Evolutionary conservation across 1,140 invertebrate genomes (phyloP).

Genomic region (Pinna nobilis): DNA sequence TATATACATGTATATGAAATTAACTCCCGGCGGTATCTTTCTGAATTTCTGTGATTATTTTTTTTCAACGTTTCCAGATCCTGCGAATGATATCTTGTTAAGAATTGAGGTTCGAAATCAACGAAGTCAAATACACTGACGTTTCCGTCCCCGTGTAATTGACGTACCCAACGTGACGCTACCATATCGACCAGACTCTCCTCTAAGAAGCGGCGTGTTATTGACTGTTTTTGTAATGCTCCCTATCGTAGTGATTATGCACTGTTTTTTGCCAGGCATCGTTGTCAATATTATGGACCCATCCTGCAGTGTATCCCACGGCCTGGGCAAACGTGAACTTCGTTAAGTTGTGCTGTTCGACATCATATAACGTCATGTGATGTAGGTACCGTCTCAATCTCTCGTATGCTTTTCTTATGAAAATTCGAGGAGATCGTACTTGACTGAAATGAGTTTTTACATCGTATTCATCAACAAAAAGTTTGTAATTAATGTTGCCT

Average conservation of each 20-base stretch:
- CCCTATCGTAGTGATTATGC: conserved; percentile 31
- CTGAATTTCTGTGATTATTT: too few species aligned
- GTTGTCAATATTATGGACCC: conserved; percentile 43
- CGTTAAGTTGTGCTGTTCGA: conserved; percentile 25
- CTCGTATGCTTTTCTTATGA: conserved; percentile 29
- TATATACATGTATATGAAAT: too few species aligned
- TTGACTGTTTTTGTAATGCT: conserved; percentile 19
- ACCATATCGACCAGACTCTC: conserved; percentile 48
- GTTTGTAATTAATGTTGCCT: conserved; percentile 28
- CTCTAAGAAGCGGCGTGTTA: conserved; percentile 22
- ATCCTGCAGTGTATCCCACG: conserved; percentile 39
- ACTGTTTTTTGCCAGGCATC: conserved; percentile 34
- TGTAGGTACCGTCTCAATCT: conserved; percentile 28
- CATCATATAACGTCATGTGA: conserved; percentile 29
- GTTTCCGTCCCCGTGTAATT: conserved; percentile 26
- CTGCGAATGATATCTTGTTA: conserved; percentile 23
- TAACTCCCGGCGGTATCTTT: too few species aligned
- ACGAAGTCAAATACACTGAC: conserved; percentile 22
- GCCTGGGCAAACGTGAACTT: conserved; percentile 38
- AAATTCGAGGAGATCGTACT: conserved; percentile 29
- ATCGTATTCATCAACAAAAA: conserved; percentile 33
- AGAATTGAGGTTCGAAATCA: conserved; percentile 27
- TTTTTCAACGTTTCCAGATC: conserved; percentile 16
- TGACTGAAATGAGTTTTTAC: conserved; percentile 39
- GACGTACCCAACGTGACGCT: conserved; percentile 40